These are phyloP conservation scores for Neuroterus valhalla DNA, from an alignment of 1,140 invertebrate genomes.

Conservation along the genomic window DNA sequence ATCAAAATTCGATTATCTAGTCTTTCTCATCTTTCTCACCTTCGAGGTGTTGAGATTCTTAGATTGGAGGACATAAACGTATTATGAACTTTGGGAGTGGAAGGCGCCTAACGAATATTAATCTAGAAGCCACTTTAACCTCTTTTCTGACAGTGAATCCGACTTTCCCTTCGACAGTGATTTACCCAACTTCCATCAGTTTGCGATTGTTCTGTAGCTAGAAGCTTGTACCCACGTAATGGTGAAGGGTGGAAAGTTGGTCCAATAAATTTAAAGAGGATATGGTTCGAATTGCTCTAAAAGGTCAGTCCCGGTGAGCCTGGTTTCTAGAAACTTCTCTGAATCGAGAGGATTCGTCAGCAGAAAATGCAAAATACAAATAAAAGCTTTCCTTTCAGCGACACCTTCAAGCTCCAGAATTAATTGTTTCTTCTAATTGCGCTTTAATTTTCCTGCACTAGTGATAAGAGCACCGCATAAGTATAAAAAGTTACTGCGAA, in stretches of 20 bases:
- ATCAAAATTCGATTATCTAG: neutral
- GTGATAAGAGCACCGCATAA: neutral
- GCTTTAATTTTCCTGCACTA: constrained; percentile 27
- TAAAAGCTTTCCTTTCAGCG: constrained; percentile 29
- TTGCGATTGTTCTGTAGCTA: constrained; percentile 12
- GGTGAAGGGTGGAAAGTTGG: constrained; percentile 29
- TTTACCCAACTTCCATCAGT: constrained; percentile 23
- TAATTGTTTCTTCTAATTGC: constrained; percentile 52
- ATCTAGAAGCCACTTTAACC: neutral
- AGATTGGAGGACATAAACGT: neutral
- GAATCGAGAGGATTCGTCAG: constrained; percentile 45
- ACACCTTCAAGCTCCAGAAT: constrained; percentile 42
- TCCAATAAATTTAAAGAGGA: constrained; percentile 38
- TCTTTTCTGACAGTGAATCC: neutral
- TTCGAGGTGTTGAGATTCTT: neutral
- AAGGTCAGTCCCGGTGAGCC: constrained; percentile 44
- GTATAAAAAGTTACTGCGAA: neutral
- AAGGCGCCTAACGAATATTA: neutral
- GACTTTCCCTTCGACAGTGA: neutral
- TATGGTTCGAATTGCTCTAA: constrained; percentile 20
- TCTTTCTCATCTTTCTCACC: neutral
- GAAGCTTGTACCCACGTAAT: constrained; percentile 13
- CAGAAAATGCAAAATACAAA: constrained; percentile 42
- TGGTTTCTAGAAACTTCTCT: constrained; percentile 35
- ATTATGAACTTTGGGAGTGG: neutral